Conservation (phyloP, 1,140 invertebrate genomes). For the Catajapyx aquilonaris region DNA sequence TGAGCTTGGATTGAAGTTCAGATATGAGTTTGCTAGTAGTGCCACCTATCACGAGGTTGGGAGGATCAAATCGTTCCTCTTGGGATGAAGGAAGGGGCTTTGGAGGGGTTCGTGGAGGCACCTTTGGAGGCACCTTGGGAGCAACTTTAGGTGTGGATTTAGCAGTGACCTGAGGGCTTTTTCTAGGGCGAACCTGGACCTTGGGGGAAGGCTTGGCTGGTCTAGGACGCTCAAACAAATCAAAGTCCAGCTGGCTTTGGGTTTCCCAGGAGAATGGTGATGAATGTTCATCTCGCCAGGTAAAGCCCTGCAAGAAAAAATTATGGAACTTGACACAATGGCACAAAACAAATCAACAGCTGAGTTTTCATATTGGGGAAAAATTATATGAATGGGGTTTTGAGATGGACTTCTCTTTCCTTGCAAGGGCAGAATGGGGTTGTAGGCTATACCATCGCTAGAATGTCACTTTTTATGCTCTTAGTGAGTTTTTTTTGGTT, state of each 20-base stretch:
- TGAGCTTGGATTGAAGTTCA: not conserved
- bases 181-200: slow-evolving; percentile 8
- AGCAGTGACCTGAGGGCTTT: not conserved
- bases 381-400: too few species aligned
- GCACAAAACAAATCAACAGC: too few species aligned
- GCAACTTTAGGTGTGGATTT: slow-evolving; percentile 2
- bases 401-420: too few species aligned
- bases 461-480: too few species aligned
- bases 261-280: slow-evolving; percentile 58
- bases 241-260: slow-evolving; percentile 49
- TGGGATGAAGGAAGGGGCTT: slow-evolving; percentile 6
- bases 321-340: too few species aligned
- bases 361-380: too few species aligned
- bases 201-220: slow-evolving; percentile 13
- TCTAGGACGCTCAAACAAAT: slow-evolving; percentile 20
- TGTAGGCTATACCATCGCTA: too few species aligned
- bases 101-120: too few species aligned
- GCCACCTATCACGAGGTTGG: slow-evolving; percentile 15
- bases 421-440: too few species aligned
- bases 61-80: slow-evolving; percentile 9
- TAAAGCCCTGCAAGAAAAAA: slow-evolving; percentile 14
- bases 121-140: too few species aligned
- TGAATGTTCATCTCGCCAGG: slow-evolving; percentile 50
- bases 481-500: too few species aligned
- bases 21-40: slow-evolving; percentile 14